Evolutionary conservation across 2,113 vertebrate genomes (phyloP).

Genomic region (Malurus alboscapulatus): DNA sequence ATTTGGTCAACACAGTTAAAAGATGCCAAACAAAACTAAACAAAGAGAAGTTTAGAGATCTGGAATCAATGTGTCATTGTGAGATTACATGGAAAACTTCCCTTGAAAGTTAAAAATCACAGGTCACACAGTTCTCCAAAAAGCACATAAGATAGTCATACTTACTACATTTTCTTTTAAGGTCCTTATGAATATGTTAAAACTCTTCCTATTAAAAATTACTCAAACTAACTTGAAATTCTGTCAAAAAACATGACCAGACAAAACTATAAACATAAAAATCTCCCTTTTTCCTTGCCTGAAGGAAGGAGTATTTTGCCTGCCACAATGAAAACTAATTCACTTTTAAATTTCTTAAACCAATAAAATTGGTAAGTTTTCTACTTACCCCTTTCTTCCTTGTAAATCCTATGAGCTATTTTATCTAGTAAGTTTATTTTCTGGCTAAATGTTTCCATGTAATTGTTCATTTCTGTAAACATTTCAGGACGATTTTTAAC

Average conservation of each 20-base stretch:
- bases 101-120: background rate
- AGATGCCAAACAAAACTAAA: background rate
- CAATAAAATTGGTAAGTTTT: background rate
- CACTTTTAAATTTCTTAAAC: background rate
- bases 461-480: constrained; percentile 85
- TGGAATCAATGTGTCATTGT: background rate
- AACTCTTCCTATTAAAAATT: background rate
- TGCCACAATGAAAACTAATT: background rate
- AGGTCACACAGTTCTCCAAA: background rate
- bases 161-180: background rate
- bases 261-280: background rate
- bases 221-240: background rate
- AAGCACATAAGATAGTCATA: background rate
- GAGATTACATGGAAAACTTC: background rate
- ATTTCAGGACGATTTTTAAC: constrained; percentile 85
- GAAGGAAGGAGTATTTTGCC: background rate
- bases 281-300: background rate
- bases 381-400: constrained; percentile 87
- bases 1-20: background rate
- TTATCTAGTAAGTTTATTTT: constrained; percentile 89
- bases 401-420: constrained; percentile 91
- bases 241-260: background rate
- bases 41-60: background rate
- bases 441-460: constrained; percentile 85
- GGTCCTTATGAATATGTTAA: background rate